A percentile compares a stretch with the other conserved stretches of the same genome.
phyloP scores from a whole-genome alignment of 2,797 vertebrate genomes.

The Botia kubotai region DNA sequence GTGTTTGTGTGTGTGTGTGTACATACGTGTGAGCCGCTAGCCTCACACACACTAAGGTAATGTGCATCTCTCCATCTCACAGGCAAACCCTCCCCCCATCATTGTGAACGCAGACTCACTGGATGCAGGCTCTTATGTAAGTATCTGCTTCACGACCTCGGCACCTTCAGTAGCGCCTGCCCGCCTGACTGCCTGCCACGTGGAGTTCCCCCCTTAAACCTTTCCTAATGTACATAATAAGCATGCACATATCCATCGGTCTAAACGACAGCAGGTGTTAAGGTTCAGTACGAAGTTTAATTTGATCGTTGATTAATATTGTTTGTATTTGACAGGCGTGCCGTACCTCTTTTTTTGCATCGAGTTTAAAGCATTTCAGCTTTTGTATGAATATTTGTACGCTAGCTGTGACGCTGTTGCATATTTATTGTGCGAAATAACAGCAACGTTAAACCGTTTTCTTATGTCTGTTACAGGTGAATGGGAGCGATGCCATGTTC shows the following conservation, averaged over 20 bases:
- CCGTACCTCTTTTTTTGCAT: too few relatives aligned
- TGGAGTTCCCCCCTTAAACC: constrained; percentile 34
- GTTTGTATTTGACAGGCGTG: too few relatives aligned
- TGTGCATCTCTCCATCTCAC: constrained; percentile 81
- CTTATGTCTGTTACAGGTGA: constrained; percentile 83
- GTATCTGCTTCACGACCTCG: constrained; percentile 72
- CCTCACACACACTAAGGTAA: constrained; percentile 72
- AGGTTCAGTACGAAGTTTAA: background rate
- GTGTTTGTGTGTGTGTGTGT: constrained; percentile 57
- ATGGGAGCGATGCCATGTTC: constrained; percentile 97
- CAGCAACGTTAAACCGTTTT: constrained; percentile 10
- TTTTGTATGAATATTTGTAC: background rate
- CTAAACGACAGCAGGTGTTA: constrained; percentile 9
- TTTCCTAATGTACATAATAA: constrained; percentile 54
- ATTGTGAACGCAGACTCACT: constrained; percentile 90
- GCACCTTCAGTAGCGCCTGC: constrained; percentile 46
- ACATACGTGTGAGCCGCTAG: constrained; percentile 40
- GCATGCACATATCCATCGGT: constrained; percentile 22
- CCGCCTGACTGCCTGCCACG: constrained; percentile 45
- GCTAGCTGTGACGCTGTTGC: background rate
- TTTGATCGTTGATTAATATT: too few relatives aligned
- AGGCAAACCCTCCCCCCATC: constrained; percentile 91
- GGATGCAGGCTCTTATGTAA: constrained; percentile 92
- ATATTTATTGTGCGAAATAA: too few relatives aligned
- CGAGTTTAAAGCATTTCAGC: too few relatives aligned